Conservation (phyloP, 1,140 invertebrate genomes). For the Parapsyche elsis region DNA sequence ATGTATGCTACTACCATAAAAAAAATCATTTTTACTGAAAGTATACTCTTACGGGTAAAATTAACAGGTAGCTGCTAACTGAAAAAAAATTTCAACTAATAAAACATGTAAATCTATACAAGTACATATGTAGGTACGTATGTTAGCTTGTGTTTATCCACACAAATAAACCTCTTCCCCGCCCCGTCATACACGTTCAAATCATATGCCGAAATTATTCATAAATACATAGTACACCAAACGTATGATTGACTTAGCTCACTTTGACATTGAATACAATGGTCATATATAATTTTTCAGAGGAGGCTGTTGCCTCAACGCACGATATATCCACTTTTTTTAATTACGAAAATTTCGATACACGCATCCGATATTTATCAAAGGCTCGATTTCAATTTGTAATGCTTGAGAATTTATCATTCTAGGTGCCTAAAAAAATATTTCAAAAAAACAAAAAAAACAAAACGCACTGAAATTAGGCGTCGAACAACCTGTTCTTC, state of each 20-base stretch:
- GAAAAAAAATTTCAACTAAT: too few species aligned
- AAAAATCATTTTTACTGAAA: too few species aligned
- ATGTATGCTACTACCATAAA: too few species aligned
- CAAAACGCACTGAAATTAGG: conserved; percentile 1
- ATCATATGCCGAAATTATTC: not conserved
- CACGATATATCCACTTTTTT: not conserved
- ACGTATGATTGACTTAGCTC: too few species aligned
- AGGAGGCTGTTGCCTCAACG: not conserved
- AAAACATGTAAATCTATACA: not conserved
- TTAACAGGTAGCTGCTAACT: too few species aligned
- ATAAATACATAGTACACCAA: not conserved
- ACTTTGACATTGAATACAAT: not conserved
- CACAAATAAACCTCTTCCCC: not conserved
- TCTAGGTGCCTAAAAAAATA: not conserved
- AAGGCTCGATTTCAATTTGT: conserved; percentile 14
- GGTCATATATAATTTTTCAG: not conserved
- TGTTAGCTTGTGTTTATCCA: not conserved
- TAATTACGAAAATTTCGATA: not conserved
- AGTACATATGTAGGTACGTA: not conserved
- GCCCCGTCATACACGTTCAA: not conserved
- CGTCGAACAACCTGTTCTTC: conserved; percentile 18
- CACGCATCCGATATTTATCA: conserved; percentile 15
- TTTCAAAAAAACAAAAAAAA: not conserved
- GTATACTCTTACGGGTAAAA: too few species aligned
- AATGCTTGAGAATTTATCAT: conserved; percentile 15